Evolutionary conservation across 2,113 vertebrate species (phyloP).

Genomic region (Petaurus breviceps): DNA sequence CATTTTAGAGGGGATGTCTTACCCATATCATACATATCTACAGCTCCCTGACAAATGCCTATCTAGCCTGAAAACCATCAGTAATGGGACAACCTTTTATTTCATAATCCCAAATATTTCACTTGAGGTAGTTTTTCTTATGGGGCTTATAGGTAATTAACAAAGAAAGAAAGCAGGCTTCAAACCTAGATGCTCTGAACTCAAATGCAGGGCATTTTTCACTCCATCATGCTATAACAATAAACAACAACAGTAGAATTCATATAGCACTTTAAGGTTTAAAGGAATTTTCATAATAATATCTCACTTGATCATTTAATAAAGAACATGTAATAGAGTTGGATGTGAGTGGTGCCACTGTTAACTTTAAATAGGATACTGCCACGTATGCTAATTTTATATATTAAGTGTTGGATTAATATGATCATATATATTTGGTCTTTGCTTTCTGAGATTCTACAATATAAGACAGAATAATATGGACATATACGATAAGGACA

Average conservation of each 20-base stretch:
- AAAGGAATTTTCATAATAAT: neutral
- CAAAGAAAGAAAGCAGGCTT: neutral
- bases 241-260: neutral
- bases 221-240: neutral
- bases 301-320: neutral
- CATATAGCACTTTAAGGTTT: neutral
- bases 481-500: neutral
- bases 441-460: neutral
- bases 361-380: neutral
- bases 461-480: neutral
- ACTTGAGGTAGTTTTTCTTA: neutral
- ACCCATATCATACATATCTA: neutral
- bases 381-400: neutral
- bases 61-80: neutral
- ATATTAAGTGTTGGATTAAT: neutral
- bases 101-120: neutral
- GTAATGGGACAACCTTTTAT: neutral
- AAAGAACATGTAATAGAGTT: neutral
- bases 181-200: neutral
- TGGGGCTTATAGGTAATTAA: neutral
- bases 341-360: neutral
- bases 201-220: neutral
- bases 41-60: neutral
- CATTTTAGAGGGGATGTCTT: neutral
- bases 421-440: neutral